Evolutionary conservation across 2,888 invertebrate genomes (phyloP).

Genomic region (Agrochola circellaris): DNA sequence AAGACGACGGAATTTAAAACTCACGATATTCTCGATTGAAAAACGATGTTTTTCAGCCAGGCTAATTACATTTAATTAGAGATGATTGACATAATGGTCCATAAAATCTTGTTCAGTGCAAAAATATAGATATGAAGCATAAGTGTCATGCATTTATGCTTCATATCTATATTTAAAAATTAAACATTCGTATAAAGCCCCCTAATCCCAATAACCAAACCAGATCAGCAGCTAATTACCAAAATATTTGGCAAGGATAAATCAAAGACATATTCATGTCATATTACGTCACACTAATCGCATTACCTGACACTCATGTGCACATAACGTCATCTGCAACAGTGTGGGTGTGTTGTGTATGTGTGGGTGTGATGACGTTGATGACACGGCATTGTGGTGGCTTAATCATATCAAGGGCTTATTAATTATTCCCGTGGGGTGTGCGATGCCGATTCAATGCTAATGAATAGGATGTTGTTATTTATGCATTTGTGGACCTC

Average conservation of each 20-base stretch:
- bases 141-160: no score
- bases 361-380: conserved; percentile 71
- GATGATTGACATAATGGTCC: neutral
- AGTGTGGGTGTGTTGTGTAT: conserved; percentile 45
- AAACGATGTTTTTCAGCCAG: neutral
- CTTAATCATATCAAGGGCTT: conserved; percentile 85
- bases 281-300: conserved; percentile 80
- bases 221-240: conserved; percentile 57
- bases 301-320: conserved; percentile 70
- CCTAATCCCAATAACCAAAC: conserved; percentile 17
- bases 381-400: conserved; percentile 86
- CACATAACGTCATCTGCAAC: conserved; percentile 20
- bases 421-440: conserved; percentile 85
- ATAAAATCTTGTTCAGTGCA: no score
- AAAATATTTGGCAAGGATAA: conserved; percentile 67
- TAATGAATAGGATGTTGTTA: conserved; percentile 77
- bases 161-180: no score
- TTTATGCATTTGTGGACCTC: conserved; percentile 60
- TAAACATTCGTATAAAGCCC: neutral
- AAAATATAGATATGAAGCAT: neutral
- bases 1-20: neutral
- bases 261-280: conserved; percentile 70
- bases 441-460: conserved; percentile 73
- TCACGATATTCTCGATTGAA: neutral
- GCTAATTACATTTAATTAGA: neutral